These are phyloP conservation scores for Kryptolebias ocellatus DNA, from an alignment of 2,797 vertebrate species.

Conservation along the genomic window DNA sequence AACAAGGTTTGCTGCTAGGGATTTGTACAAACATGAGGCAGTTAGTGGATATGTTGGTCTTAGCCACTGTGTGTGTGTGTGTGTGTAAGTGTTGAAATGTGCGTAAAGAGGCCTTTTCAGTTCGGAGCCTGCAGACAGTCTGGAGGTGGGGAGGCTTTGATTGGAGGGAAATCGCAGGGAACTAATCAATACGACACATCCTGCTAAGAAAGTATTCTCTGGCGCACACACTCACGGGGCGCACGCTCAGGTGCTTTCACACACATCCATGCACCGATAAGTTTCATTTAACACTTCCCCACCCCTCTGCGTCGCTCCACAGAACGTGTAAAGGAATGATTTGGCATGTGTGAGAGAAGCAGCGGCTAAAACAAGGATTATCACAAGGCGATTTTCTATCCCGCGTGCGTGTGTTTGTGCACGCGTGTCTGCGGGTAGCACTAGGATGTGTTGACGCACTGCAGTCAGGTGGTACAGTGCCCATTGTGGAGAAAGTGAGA, in stretches of 20 bases:
- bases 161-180: constrained; percentile 70
- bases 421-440: constrained; percentile 28
- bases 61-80: constrained; percentile 30
- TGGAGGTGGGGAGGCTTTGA: constrained; percentile 51
- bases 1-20: constrained; percentile 63
- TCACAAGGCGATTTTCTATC: constrained; percentile 15
- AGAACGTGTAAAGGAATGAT: constrained; percentile 46
- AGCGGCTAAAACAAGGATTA: constrained; percentile 26
- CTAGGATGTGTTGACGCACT: constrained; percentile 75
- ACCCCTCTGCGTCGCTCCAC: constrained; percentile 29
- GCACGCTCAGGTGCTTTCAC: constrained; percentile 15
- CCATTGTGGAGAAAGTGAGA: constrained; percentile 82
- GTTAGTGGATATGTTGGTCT: constrained; percentile 42
- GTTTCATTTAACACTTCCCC: constrained; percentile 50
- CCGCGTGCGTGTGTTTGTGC: constrained; percentile 17
- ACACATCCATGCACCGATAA: constrained; percentile 24
- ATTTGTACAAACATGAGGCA: constrained; percentile 56
- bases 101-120: constrained; percentile 62
- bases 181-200: constrained; percentile 82
- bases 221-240: constrained; percentile 15
- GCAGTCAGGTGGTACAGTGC: constrained; percentile 77
- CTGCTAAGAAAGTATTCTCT: constrained; percentile 60
- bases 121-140: constrained; percentile 64
- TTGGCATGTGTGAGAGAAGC: constrained; percentile 15
- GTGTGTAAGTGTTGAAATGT: constrained; percentile 32